phyloP scores from a whole-genome alignment of 2,888 invertebrate genomes.

The Apamea sordens region DNA sequence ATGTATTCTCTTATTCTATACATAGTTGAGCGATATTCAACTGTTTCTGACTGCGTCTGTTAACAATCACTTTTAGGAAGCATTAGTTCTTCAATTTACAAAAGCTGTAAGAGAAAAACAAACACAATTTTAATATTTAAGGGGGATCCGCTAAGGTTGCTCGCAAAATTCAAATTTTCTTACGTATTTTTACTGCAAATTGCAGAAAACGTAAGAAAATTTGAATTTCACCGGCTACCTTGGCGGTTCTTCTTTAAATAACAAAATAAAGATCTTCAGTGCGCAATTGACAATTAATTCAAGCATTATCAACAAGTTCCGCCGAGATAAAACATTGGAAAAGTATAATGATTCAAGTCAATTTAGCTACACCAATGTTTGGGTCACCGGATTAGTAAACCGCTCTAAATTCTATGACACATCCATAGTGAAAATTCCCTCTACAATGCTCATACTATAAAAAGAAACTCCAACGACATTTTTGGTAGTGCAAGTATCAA shows the following conservation, averaged over 20 bases:
- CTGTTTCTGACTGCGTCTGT: neutral
- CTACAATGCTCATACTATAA: conserved; percentile 34
- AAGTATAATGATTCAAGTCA: neutral
- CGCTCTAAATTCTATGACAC: too few relatives aligned
- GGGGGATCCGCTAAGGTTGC: neutral
- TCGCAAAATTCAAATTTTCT: neutral
- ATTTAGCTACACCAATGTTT: too few relatives aligned
- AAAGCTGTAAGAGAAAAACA: neutral
- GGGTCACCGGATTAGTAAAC: too few relatives aligned
- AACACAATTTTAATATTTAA: neutral
- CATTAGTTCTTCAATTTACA: neutral
- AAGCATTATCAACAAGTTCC: neutral
- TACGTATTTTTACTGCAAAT: neutral
- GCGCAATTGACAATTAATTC: neutral
- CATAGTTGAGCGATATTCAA: neutral
- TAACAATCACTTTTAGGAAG: conserved; percentile 7
- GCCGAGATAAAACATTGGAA: neutral
- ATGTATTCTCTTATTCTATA: conserved; percentile 18
- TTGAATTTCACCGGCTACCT: neutral
- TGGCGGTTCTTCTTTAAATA: neutral
- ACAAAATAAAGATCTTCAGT: neutral
- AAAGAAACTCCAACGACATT: neutral
- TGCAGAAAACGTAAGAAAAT: neutral
- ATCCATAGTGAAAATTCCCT: conserved; percentile 15
- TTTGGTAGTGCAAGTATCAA: conserved; percentile 26